phyloP scores from a whole-genome alignment of 2,888 invertebrate species.

The Bombylius major region DNA sequence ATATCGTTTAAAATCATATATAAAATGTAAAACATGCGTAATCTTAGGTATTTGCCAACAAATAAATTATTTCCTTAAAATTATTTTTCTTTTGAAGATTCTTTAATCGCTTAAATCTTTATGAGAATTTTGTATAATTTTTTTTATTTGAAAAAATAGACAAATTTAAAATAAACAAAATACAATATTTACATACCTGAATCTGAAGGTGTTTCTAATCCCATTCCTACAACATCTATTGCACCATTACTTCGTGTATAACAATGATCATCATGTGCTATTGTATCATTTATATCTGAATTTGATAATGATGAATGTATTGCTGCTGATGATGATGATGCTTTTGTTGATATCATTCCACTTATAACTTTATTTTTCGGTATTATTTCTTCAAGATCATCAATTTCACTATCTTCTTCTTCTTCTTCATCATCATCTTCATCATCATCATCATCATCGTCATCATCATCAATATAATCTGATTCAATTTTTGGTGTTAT shows the following conservation, averaged over 20 bases:
- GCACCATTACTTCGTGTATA: slow-evolving; percentile 50
- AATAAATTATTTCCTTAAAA: too few relatives aligned
- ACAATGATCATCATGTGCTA: slow-evolving; percentile 46
- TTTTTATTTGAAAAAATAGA: too few relatives aligned
- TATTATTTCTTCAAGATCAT: slow-evolving; percentile 4
- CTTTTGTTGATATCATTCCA: background rate
- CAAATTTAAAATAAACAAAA: too few relatives aligned
- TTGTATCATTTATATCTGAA: background rate
- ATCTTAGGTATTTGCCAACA: too few relatives aligned
- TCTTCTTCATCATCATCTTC: slow-evolving; percentile 8
- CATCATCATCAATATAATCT: background rate
- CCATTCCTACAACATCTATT: slow-evolving; percentile 47
- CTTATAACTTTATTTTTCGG: background rate
- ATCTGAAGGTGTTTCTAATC: slow-evolving; percentile 80
- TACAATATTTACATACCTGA: slow-evolving; percentile 51
- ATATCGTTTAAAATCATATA: too few relatives aligned
- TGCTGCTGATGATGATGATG: background rate
- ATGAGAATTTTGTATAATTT: too few relatives aligned
- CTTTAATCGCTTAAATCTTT: too few relatives aligned
- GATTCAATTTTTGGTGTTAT: background rate
- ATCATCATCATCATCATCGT: slow-evolving; percentile 16
- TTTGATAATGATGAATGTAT: slow-evolving; percentile 13
- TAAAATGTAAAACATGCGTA: too few relatives aligned
- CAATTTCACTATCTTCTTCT: slow-evolving; percentile 10
- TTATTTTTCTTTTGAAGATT: too few relatives aligned